Percentiles rank a stretch among this genome's conserved stretches.
These are phyloP conservation scores for Drosophila santomea DNA, from an alignment of 1,140 invertebrate genomes.

Conservation along the genomic window DNA sequence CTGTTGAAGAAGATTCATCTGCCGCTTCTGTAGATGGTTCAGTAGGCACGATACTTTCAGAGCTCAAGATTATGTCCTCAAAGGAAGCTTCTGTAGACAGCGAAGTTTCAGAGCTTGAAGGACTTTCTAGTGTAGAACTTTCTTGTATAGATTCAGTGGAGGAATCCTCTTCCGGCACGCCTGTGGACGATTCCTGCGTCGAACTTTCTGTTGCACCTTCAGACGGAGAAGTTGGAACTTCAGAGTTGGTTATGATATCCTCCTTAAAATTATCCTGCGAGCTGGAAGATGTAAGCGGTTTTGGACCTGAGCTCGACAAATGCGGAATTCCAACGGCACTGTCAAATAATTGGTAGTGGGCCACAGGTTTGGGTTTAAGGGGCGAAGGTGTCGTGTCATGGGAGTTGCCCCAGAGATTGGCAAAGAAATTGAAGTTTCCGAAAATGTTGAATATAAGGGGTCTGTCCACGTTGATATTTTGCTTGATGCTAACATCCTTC, in stretches of 20 bases:
- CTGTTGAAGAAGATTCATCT: too few relatives aligned
- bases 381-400: not conserved
- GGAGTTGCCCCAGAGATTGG: constrained; percentile 34
- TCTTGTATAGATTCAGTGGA: not conserved
- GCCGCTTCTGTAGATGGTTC: too few relatives aligned
- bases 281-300: not conserved
- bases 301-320: not conserved
- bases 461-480: constrained; percentile 43
- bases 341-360: not conserved
- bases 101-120: too few relatives aligned
- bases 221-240: not conserved
- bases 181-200: too few relatives aligned
- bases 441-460: constrained; percentile 67
- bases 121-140: not conserved
- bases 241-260: not conserved
- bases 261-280: not conserved
- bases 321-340: not conserved
- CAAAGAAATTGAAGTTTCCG: constrained; percentile 52
- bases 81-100: not conserved
- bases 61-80: not conserved
- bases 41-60: not conserved
- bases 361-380: not conserved
- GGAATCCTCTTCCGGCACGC: not conserved
- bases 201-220: not conserved
- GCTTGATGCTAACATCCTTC: constrained; percentile 35